Conservation (phyloP, 2,888 invertebrate genomes). For the Lordiphosa andalusiaca region DNA sequence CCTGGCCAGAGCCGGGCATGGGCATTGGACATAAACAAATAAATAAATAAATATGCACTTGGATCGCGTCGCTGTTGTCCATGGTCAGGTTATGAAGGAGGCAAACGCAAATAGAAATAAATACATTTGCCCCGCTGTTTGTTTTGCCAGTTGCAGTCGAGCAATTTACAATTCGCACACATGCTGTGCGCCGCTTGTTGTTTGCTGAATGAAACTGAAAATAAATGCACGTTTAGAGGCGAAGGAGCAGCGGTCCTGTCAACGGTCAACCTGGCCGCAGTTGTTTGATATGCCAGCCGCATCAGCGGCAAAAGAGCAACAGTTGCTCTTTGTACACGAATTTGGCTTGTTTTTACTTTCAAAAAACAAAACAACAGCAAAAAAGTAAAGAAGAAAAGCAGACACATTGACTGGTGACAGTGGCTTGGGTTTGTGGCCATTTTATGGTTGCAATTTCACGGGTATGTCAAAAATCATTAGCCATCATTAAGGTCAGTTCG, state of each 20-base stretch:
- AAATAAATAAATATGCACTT: constrained; percentile 51
- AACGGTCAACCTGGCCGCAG: constrained; percentile 62
- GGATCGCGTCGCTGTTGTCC: constrained; percentile 13
- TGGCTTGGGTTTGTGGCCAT: constrained; percentile 5
- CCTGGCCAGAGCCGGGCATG: constrained; percentile 35
- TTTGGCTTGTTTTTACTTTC: constrained; percentile 60
- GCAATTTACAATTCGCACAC: constrained; percentile 73
- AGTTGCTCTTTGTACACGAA: constrained; percentile 46
- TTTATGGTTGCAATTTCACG: constrained; percentile 59
- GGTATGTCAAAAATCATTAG: constrained; percentile 61
- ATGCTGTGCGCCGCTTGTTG: constrained; percentile 51
- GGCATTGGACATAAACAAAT: constrained; percentile 55
- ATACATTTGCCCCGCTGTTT: constrained; percentile 65
- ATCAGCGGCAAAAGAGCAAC: constrained; percentile 34
- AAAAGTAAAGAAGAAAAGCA: background rate
- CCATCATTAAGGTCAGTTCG: constrained; percentile 68
- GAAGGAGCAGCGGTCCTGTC: constrained; percentile 50
- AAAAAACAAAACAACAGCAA: constrained; percentile 39
- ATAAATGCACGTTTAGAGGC: constrained; percentile 64
- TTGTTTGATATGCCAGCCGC: constrained; percentile 62
- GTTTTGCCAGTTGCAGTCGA: constrained; percentile 55
- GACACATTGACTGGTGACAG: constrained; percentile 1
- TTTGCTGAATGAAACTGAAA: constrained; percentile 66
- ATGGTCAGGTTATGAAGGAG: constrained; percentile 51
- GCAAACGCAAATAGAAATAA: constrained; percentile 53